Conservation (phyloP, 2,888 invertebrate species). For the Drosophila antonietae region DNA sequence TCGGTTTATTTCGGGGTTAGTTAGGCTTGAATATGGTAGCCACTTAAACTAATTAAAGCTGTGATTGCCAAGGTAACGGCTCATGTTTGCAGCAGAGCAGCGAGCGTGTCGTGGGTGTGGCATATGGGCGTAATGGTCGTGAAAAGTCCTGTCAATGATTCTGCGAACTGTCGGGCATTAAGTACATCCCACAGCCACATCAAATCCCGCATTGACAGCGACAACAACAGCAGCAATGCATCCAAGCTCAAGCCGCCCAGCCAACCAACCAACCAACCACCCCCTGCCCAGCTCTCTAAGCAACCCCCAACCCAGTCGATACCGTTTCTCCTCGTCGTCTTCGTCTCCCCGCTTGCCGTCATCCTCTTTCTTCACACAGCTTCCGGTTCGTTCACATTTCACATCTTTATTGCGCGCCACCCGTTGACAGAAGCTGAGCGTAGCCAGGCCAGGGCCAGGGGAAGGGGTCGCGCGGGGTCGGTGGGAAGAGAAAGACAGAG, state of each 20-base stretch:
- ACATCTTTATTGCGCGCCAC: slow-evolving; percentile 37
- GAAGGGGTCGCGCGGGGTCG: not conserved
- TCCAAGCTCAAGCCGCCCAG: not conserved
- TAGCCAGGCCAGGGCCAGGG: not conserved
- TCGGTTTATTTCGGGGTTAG: slow-evolving; percentile 7
- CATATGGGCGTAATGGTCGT: slow-evolving; percentile 40
- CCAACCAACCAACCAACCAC: not conserved
- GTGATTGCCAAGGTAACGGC: slow-evolving; percentile 30
- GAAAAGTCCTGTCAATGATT: slow-evolving; percentile 59
- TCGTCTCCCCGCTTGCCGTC: not conserved
- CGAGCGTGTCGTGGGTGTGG: not conserved
- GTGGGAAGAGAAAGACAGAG: not conserved
- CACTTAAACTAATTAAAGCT: slow-evolving; percentile 71
- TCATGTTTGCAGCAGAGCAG: not conserved
- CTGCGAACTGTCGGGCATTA: slow-evolving; percentile 56
- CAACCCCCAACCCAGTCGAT: not conserved
- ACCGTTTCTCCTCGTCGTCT: not conserved
- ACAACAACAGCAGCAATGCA: slow-evolving; percentile 9
- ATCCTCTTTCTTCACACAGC: slow-evolving; percentile 12
- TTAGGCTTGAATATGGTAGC: slow-evolving; percentile 17
- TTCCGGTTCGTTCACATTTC: slow-evolving; percentile 37
- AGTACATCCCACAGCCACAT: slow-evolving; percentile 31
- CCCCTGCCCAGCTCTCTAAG: not conserved
- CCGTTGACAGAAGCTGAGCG: slow-evolving; percentile 36
- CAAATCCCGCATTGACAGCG: slow-evolving; percentile 23